These are phyloP conservation scores for Bombylius discolor DNA, from an alignment of 2,888 invertebrate species.

Conservation along the genomic window DNA sequence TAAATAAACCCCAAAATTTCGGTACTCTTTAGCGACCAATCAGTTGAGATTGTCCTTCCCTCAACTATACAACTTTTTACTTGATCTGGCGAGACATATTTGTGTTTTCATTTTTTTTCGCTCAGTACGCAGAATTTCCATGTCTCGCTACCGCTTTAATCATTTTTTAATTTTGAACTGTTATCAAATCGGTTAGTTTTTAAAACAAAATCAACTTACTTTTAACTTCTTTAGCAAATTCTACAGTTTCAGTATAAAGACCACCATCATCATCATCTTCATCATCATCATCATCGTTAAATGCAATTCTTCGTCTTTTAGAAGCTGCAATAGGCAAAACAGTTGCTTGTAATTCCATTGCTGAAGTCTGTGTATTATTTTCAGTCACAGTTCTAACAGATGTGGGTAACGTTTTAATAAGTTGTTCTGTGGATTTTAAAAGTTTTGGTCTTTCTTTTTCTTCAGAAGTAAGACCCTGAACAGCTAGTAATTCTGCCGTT, in stretches of 20 bases:
- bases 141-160: no score
- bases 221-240: constrained; percentile 32
- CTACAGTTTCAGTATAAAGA: constrained; percentile 33
- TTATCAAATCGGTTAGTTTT: no score
- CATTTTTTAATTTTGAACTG: no score
- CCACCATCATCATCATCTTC: constrained; percentile 32
- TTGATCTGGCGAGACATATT: no score
- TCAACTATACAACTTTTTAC: no score
- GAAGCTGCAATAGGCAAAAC: constrained; percentile 1
- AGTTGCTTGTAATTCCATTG: constrained; percentile 9
- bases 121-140: no score
- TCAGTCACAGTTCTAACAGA: constrained; percentile 4
- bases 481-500: constrained; percentile 62
- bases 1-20: no score
- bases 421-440: constrained; percentile 18
- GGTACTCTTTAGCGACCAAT: no score
- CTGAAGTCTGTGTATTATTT: constrained; percentile 10
- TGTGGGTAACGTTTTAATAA: constrained; percentile 34
- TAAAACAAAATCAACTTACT: constrained; percentile 15
- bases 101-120: no score
- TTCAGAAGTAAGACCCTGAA: constrained; percentile 56
- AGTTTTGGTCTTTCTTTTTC: constrained; percentile 31
- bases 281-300: constrained; percentile 33
- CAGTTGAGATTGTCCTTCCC: no score
- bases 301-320: constrained; percentile 34